phyloP scores from a whole-genome alignment of 2,888 invertebrate genomes.

The Eupithecia insigniata region DNA sequence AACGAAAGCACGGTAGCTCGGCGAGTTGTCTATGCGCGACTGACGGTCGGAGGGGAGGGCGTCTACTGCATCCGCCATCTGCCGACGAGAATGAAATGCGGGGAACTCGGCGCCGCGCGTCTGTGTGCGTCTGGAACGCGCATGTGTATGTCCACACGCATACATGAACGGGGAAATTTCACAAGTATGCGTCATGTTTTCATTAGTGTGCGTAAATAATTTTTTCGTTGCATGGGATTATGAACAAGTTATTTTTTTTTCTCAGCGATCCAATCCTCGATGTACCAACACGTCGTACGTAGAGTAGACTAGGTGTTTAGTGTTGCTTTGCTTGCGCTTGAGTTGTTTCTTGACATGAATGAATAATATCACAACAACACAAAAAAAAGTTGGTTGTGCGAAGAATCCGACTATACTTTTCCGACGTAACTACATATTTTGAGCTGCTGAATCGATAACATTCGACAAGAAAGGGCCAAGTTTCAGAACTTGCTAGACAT shows the following conservation, averaged over 20 bases:
- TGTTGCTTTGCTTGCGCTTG: conserved; percentile 36
- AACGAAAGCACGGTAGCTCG: conserved; percentile 73
- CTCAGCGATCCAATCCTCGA: conserved; percentile 60
- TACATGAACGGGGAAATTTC: conserved; percentile 62
- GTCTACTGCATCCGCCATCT: conserved; percentile 84
- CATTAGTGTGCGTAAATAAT: conserved; percentile 70
- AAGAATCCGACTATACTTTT: no score
- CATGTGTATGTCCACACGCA: conserved; percentile 57
- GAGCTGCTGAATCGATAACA: no score
- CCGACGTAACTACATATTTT: no score
- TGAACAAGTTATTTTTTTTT: conserved; percentile 73
- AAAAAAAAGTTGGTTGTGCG: no score
- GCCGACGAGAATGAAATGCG: conserved; percentile 83
- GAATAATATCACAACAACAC: no score
- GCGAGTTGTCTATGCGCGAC: conserved; percentile 83
- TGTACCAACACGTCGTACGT: conserved; percentile 43
- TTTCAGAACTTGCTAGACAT: no score
- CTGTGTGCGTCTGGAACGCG: conserved; percentile 59
- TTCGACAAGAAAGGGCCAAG: no score
- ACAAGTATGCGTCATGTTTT: conserved; percentile 61
- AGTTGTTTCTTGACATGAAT: conserved; percentile 10
- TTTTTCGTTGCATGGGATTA: conserved; percentile 77
- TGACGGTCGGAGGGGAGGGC: conserved; percentile 77
- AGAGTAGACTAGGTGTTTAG: conserved; percentile 43
- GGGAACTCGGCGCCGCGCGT: conserved; percentile 67